Evolutionary conservation across 2,888 invertebrate genomes (phyloP), one percentile per base, ranked within the genome.

Genomic region (Melinaea menophilus): DNA sequence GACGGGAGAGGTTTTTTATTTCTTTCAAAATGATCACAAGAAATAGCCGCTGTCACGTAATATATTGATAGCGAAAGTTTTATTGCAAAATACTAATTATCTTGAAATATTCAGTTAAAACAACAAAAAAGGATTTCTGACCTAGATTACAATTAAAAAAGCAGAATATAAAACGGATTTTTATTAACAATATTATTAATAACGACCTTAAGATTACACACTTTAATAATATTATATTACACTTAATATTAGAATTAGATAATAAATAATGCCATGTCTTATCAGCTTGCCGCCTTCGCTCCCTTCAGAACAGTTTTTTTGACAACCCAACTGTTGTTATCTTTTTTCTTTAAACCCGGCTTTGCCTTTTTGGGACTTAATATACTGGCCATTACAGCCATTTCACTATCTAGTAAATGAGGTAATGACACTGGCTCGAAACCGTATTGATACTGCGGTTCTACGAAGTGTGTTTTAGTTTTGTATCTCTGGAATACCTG

Each of bases 391-490:
- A 89, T 88, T 7, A 90, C 83, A 13, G 89, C 81, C 34, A 88
- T 71, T 70, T 90, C 89, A 66, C 88, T 87, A 68, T 90, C 89
- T 45, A 89, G 77, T 34, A 88, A 73, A 61, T 77, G 77, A 47
- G 89, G 87, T 66, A 88, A 69, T 7, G 81, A 72, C 61, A 88
- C 77, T 9, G 91, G 90, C 67, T 90, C 88, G 73, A 91, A 91
- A 7, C 91, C 91, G 69, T 90, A 91, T 69, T 91, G 90, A 71
- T 86, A 90, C 66, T 87, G 89, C 0, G 91, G 91, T 69, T 90
- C 89, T 48, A 90, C 87, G 63, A 89, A 88, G 64, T 82, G 82
- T 47, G 87, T 87, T 71, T 79, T 85, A 11, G 69, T 71, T 63
- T 77, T 83, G 61, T 80, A 82, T 54, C 73, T 79, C 61, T 80